Evolutionary conservation across 2,797 vertebrate species (phyloP), one percentile per base, ranked within the genome.

Genomic region (Huso huso): DNA sequence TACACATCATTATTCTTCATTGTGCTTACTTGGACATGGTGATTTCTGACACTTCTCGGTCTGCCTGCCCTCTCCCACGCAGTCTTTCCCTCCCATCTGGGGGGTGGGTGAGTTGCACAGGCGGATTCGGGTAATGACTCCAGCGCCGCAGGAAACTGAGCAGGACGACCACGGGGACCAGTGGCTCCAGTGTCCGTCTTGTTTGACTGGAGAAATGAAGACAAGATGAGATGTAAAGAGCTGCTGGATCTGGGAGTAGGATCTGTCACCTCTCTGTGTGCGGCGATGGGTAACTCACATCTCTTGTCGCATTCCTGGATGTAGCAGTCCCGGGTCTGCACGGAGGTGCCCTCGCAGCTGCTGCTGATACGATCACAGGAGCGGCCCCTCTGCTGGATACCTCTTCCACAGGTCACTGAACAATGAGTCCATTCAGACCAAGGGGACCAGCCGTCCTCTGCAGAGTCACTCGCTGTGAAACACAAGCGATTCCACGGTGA

Each of bases 121-220:
- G 66, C 96, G 94, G 78, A 99, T 98, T 75, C 95, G 93, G 61
- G 97, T 98, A 77, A 97, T 94, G 74, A 93, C 86, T 0, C 97
- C 97, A 6, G 82, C 86, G 2, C 96, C 97, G 58, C 97, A 99
- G 13, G 94, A 96, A 73, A 97, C 96, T 6, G 97, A 98, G 78
- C 97, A 99, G 0, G 96, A 97, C 0, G 97, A 99, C 97, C 97
- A 99, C 0, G 97, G 97, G 0, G 97, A 99, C 97, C 97, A 99
- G 74, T 98, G 95, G 82, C 96, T 99, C 97, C 97, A 99, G 64
- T 92, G 92, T 12, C 97, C 97, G 74, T 99, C 93, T 82, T 99
- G 97, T 80, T 93, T 97, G 86, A 99, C 97, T 99, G 71, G 4
- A 37, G 23, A 4, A 37, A 37, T 37, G 58, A 12, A 13, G n/a